Evolutionary conservation across 53 echinoderm and acorn worm genomes (phyloP).

Genomic region (Patiria pectinifera): DNA sequence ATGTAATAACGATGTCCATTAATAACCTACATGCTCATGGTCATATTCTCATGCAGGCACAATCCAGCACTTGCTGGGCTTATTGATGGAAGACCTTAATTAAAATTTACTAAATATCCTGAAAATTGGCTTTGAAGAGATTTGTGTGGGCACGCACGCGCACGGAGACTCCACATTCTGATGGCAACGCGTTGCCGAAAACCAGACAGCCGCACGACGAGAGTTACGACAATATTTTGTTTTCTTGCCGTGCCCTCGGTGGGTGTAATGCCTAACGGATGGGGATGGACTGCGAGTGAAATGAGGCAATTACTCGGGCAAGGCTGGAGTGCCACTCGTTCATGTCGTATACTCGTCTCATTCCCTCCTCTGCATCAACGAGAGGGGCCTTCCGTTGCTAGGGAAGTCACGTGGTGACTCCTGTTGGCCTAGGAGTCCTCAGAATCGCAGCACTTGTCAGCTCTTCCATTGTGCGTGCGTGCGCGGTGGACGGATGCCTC

Average conservation of each 20-base stretch:
- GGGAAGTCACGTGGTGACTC: conserved; percentile 38
- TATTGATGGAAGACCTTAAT: neutral
- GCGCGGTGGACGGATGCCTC: neutral
- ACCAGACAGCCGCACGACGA: neutral
- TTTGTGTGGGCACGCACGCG: neutral
- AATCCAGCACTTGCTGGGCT: neutral
- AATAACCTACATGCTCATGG: neutral
- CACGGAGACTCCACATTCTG: neutral
- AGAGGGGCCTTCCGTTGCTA: conserved; percentile 44
- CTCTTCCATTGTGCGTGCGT: neutral
- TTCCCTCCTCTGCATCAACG: neutral
- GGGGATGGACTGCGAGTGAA: neutral
- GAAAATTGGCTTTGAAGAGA: neutral
- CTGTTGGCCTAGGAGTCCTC: neutral
- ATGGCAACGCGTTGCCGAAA: neutral
- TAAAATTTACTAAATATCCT: neutral
- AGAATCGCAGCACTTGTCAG: neutral
- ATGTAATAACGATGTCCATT: neutral
- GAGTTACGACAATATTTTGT: neutral
- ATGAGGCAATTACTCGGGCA: conserved; percentile 6
- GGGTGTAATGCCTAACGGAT: neutral
- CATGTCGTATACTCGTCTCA: conserved; percentile 7
- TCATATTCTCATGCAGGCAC: neutral
- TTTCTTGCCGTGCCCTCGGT: neutral
- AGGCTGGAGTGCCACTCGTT: conserved; percentile 5